Evolutionary conservation across 2,797 vertebrate species (phyloP).

Genomic region (Diplodus sargus): DNA sequence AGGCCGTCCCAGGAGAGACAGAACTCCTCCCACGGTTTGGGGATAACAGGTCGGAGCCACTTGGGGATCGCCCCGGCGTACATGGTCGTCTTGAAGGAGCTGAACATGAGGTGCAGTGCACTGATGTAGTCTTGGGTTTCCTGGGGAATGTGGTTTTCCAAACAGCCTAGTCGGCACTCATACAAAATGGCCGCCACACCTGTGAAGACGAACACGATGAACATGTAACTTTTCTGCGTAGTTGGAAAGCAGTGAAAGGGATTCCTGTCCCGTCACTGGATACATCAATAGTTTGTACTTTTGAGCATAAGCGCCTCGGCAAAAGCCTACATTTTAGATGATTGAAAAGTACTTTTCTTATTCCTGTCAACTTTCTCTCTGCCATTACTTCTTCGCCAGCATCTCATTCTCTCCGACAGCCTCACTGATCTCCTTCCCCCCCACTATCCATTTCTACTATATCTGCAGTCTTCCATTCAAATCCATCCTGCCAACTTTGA

Average conservation of each 20-base stretch:
- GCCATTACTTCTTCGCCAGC: neutral
- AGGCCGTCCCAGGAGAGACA: conserved; percentile 95
- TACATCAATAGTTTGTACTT: neutral
- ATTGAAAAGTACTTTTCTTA: neutral
- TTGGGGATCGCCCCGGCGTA: conserved; percentile 94
- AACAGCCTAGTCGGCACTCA: conserved; percentile 90
- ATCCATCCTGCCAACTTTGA: neutral
- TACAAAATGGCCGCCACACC: conserved; percentile 92
- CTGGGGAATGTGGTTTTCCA: conserved; percentile 88
- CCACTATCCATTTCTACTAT: no score
- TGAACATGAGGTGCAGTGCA: conserved; percentile 95
- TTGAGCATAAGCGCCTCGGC: neutral
- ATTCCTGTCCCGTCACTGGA: neutral
- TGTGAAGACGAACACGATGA: conserved; percentile 56
- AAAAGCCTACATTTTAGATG: neutral
- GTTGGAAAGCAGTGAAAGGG: neutral
- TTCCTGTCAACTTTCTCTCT: neutral
- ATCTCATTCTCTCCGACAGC: neutral
- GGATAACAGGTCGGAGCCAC: conserved; percentile 92
- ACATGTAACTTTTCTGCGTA: neutral
- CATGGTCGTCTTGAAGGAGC: conserved; percentile 97
- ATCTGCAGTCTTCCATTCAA: neutral
- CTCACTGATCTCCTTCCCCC: neutral
- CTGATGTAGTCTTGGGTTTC: conserved; percentile 91
- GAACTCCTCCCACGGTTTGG: conserved; percentile 95